These are phyloP conservation scores for Sciurus niger DNA, from an alignment of 2,113 vertebrate species.

Conservation along the genomic window DNA sequence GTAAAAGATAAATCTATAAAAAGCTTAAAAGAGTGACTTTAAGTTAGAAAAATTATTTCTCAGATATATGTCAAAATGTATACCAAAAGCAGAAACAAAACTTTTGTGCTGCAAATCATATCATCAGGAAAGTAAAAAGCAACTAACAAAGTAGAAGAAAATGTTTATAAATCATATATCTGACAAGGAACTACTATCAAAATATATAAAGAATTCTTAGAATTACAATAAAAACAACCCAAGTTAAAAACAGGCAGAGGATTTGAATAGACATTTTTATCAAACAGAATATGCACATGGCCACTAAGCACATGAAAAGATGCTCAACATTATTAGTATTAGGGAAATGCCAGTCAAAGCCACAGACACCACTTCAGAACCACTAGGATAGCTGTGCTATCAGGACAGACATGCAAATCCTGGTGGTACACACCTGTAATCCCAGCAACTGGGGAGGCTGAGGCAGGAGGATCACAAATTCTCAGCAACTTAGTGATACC, in stretches of 20 bases:
- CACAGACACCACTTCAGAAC: background rate
- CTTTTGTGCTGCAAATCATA: background rate
- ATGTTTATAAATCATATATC: background rate
- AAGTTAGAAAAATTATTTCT: background rate
- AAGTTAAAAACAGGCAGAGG: background rate
- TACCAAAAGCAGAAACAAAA: background rate
- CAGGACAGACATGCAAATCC: background rate
- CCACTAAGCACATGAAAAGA: background rate
- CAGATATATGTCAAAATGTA: background rate
- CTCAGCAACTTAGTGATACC: background rate
- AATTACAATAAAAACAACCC: background rate
- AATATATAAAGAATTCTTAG: slow-evolving; percentile 10
- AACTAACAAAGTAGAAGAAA: background rate
- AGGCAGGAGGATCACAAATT: background rate
- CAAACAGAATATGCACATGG: background rate
- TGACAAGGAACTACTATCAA: background rate
- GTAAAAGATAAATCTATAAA: background rate
- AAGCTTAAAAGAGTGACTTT: background rate
- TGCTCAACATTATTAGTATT: background rate
- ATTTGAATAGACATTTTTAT: background rate
- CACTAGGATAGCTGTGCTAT: background rate
- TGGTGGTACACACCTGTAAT: background rate
- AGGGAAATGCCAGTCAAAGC: background rate
- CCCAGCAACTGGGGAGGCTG: no score
- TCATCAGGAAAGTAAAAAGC: background rate